Evolutionary conservation across 2,113 vertebrate species (phyloP), one percentile per base, ranked within the genome.

Genomic region (Nansenia antarctica): DNA sequence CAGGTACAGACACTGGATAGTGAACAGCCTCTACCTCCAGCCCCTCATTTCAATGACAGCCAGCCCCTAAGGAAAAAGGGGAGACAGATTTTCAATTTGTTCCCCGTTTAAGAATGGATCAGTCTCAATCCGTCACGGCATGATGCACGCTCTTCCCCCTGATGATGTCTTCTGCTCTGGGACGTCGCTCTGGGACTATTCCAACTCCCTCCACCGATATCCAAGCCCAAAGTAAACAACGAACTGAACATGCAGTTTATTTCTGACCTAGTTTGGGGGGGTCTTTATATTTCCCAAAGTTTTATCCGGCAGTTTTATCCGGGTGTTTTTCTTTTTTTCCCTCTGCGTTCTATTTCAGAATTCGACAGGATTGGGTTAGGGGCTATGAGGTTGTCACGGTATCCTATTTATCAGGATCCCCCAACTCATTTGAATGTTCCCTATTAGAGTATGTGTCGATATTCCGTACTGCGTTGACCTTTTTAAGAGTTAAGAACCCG

Each of bases 41-140:
- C n/a, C n/a, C n/a, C n/a, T n/a, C n/a, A n/a, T 18, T 5, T 42
- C 39, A 42, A 11, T 42, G 39, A 42, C 14, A 42, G 39, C 39
- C 49, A 52, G 49, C 49, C 9, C n/a, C 15, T 22, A 37, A 71
- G 76, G 62, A 74, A 80, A 72, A 35, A 70, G 72, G 80, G 31
- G 69, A 84, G 82, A 86, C 72, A 82, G 76, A 89, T 92, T 92
- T 81, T 91, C 88, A 85, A 82, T 92, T 91, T 91, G 70, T 86
- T 90, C 67, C 77, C 87, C 86, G 67, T 91, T 92, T 85, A 86
- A 89, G 89, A 85, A 80, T 70, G 72, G 84, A 89, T 92, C 83
- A 73, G 70, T 90, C 89, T 88, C 86, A 87, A 87, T 89, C 89
- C 92, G 82, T 75, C 81, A 76, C 59, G 5, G 2, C 84, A 32